Conservation (phyloP, 2,888 invertebrate genomes). For the Schrankia costaestrigalis region DNA sequence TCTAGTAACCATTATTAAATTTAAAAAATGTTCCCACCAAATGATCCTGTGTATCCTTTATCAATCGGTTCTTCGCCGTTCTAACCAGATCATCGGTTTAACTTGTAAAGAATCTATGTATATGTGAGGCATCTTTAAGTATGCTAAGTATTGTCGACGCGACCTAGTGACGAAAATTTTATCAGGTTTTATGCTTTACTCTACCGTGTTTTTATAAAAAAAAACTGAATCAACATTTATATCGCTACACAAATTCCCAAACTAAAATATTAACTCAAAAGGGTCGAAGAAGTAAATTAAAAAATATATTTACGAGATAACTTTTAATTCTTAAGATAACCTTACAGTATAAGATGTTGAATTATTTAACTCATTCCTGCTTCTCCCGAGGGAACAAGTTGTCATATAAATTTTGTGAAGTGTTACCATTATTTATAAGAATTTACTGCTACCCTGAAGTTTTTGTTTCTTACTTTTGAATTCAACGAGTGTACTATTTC, state of each 20-base stretch:
- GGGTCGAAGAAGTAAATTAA: conserved; percentile 18
- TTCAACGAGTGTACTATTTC: conserved; percentile 23
- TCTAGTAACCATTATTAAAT: too few relatives aligned
- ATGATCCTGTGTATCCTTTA: too few relatives aligned
- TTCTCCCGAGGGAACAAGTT: conserved; percentile 23
- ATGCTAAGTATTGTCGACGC: too few relatives aligned
- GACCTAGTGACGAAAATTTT: too few relatives aligned
- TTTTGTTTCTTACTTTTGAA: conserved; percentile 28
- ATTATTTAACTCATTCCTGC: conserved; percentile 29
- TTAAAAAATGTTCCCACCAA: too few relatives aligned
- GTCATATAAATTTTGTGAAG: conserved; percentile 33
- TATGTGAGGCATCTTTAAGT: too few relatives aligned
- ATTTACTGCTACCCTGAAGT: conserved; percentile 28
- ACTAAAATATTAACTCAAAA: conserved; percentile 11
- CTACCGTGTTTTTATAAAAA: too few relatives aligned
- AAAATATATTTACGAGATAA: conserved; percentile 31
- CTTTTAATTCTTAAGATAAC: conserved; percentile 22
- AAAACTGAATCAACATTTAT: too few relatives aligned
- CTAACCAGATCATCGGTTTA: too few relatives aligned
- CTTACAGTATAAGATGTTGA: conserved; percentile 16
- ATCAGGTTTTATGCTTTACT: too few relatives aligned
- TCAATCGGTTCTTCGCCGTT: too few relatives aligned
- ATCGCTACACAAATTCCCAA: conserved; percentile 1
- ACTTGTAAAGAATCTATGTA: too few relatives aligned
- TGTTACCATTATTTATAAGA: conserved; percentile 32